Evolutionary conservation across 2,797 vertebrate genomes (phyloP), one percentile per base, ranked within the genome.

Genomic region (Thunnus albacares): DNA sequence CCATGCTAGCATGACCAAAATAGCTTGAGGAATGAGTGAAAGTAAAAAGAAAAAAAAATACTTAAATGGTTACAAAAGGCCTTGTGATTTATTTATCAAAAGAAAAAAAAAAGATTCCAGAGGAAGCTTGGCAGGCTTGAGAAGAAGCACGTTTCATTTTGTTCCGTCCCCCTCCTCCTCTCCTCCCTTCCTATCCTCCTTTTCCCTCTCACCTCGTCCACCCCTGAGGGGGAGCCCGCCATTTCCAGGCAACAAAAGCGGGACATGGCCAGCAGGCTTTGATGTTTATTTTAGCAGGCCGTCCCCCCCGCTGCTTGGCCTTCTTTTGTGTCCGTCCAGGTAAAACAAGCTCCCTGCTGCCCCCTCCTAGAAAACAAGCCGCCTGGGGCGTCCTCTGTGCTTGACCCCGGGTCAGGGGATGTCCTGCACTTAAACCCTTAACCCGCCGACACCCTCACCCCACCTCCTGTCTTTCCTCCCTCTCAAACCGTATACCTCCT

Each of bases 241-340:
- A 96, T 97, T 95, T 96, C 94, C 92, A 95, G 90, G 92, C 95
- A 95, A 93, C 95, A 96, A 95, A 94, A 96, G 95, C 61, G 67
- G 95, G 93, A 95, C 68, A 90, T 71, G 86, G 80, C 89, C 85
- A 80, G 87, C 93, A 94, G 94, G 94, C 96, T 96, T 95, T 96
- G 93, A 92, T 96, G 95, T 96, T 96, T 94, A 94, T 94, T 96
- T 94, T 95, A 95, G 95, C 91, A 93, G 94, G 28, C 62, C 52
- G 22, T 26, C 76, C 68, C 70, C 91, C 93, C 51, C 90, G 93
- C 94, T 89, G 92, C 88, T 87, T 81, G 69, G 81, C 86, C 85
- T 87, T 87, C 95, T 97, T 97, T 97, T 96, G 96, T 97, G 92
- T 93, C 72, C 77, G 82, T 93, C 95, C 95, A 95, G 96, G 96